Evolutionary conservation across 1,140 invertebrate species (phyloP), one percentile per base, ranked within the genome.

Genomic region (Aleiodes sp.): DNA sequence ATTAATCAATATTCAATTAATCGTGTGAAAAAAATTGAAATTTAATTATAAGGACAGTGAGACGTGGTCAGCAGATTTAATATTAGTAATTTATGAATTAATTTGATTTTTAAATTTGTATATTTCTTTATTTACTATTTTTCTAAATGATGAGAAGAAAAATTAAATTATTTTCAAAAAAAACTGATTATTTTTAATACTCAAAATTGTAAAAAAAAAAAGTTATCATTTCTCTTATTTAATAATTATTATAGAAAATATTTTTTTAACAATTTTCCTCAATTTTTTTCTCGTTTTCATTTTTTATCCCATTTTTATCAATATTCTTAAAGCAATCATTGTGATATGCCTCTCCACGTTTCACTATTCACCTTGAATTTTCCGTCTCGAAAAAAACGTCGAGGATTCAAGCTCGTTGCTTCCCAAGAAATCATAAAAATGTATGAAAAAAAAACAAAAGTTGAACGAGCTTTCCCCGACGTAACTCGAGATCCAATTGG

Each of bases 401-500:
- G 52, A 56, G 46, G 29, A 59, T 52, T 26, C 33, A 66, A 70
- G 33, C 52, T 67, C 68, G 70, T 72, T 72, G 59, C 41, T 52
- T 52, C 16, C 16, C 21, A 66, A 68, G 62, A 41, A 70, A 70
- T 39, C 37, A 72, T 21, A 29, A 71, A 21, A 29, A 33, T 59
- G 39, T 31, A 21, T 59, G 16, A n/a, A 28, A 59, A 39, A 19
- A 37, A 39, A 41, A 21, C 35, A 28, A 52, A 46, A 43, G 41
- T 37, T 60, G 16, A 46, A 61, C 66, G 26, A 60, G 63, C 37
- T 65, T 72, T 74, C 75, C 73, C 73, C 76, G 75, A 77, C 69
- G 72, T 74, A 76, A 76, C 72, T 68, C 73, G 74, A 71, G 57
- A 73, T 74, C 76, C 76, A 75, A 78, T 78, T 79, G 77, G 73